These are phyloP conservation scores for Australoheros scitulus DNA, from an alignment of 2,113 vertebrate species.

Conservation along the genomic window DNA sequence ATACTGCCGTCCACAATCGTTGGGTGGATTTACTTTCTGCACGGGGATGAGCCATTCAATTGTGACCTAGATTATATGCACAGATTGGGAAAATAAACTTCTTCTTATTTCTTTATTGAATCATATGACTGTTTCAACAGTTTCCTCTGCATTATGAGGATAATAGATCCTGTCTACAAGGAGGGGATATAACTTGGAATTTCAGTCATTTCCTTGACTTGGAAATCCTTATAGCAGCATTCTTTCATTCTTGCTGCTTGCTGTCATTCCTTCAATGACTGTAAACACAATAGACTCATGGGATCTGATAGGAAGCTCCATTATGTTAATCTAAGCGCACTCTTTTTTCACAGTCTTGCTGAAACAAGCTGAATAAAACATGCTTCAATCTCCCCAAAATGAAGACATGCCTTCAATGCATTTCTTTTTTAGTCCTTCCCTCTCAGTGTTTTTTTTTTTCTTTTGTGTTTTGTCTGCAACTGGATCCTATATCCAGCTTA, in stretches of 20 bases:
- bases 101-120: slow-evolving; percentile 19
- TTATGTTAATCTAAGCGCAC: slow-evolving; percentile 55
- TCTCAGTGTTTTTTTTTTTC: neutral
- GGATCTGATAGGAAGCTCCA: slow-evolving; percentile 50
- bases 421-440: slow-evolving; percentile 7
- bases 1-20: slow-evolving; percentile 59
- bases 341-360: slow-evolving; percentile 36
- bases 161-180: neutral
- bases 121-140: neutral
- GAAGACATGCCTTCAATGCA: slow-evolving; percentile 26
- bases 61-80: slow-evolving; percentile 59
- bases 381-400: slow-evolving; percentile 12
- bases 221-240: slow-evolving; percentile 36
- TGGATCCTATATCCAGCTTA: slow-evolving; percentile 40
- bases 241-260: slow-evolving; percentile 34
- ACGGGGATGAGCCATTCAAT: slow-evolving; percentile 54
- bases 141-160: neutral
- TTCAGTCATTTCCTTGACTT: slow-evolving; percentile 37
- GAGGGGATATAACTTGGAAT: slow-evolving; percentile 14
- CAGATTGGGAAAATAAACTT: slow-evolving; percentile 43
- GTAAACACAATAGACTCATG: slow-evolving; percentile 55
- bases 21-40: slow-evolving; percentile 67
- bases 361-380: slow-evolving; percentile 58
- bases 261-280: slow-evolving; percentile 52
- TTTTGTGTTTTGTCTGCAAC: slow-evolving; percentile 14